A percentile compares a stretch with the other conserved stretches of the same genome.
These are phyloP conservation scores for Dryas iulia DNA, from an alignment of 1,140 invertebrate genomes.

Conservation along the genomic window DNA sequence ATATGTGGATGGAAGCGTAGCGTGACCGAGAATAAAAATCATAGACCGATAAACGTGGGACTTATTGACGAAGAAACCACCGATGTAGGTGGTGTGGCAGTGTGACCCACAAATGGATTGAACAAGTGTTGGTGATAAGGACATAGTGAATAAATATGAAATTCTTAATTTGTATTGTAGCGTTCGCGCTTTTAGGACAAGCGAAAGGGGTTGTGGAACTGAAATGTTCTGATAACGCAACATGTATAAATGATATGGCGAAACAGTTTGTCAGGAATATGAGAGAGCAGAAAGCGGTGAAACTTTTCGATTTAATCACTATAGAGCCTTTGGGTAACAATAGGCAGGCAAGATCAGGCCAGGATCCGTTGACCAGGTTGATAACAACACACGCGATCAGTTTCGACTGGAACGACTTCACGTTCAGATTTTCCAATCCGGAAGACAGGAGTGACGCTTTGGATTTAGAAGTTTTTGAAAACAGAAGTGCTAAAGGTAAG, in stretches of 20 bases:
- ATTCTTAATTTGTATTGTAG: conserved; percentile 54
- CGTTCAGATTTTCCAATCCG: conserved; percentile 72
- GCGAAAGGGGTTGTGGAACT: conserved; percentile 57
- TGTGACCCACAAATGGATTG: conserved; percentile 74
- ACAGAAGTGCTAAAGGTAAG: conserved; percentile 71
- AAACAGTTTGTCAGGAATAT: conserved; percentile 66
- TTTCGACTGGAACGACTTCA: conserved; percentile 78
- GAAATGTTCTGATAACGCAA: conserved; percentile 76
- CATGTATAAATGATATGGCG: conserved; percentile 74
- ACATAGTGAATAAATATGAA: conserved; percentile 59
- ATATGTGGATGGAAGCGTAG: conserved; percentile 50
- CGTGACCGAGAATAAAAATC: conserved; percentile 76
- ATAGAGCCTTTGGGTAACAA: conserved; percentile 65
- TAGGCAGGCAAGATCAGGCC: conserved; percentile 58
- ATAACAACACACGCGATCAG: conserved; percentile 76
- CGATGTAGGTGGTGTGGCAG: conserved; percentile 53
- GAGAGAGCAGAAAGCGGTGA: conserved; percentile 64
- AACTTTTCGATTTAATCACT: conserved; percentile 67
- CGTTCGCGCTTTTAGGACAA: conserved; percentile 50
- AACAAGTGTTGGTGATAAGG: conserved; percentile 62
- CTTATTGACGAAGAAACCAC: conserved; percentile 68
- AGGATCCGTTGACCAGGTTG: conserved; percentile 65
- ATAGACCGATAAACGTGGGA: conserved; percentile 48
- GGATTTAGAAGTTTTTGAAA: conserved; percentile 70
- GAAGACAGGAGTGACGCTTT: conserved; percentile 64